Evolutionary conservation across 1,140 invertebrate genomes (phyloP).

Genomic region (Zaprionus tsacasi): DNA sequence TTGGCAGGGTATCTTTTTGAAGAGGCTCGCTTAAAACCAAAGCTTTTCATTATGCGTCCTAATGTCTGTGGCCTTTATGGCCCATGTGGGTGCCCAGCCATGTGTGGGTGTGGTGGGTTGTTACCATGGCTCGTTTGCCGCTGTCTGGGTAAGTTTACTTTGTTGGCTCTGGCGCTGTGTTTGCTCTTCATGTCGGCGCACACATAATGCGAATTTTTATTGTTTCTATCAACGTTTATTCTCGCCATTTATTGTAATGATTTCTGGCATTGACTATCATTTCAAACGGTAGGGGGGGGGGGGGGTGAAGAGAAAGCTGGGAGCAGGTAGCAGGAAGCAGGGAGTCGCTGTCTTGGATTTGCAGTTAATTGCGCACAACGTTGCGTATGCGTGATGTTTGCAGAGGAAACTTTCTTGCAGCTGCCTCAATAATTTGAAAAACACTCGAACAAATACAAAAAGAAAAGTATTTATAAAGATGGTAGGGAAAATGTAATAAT

Average conservation of each 20-base stretch:
- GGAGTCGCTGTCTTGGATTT: conserved; percentile 27
- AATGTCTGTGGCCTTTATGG: conserved; percentile 74
- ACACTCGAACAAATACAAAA: conserved; percentile 45
- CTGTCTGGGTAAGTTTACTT: conserved; percentile 22
- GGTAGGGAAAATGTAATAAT: too few relatives aligned
- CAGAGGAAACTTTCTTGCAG: conserved; percentile 47
- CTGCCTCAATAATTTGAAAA: background rate
- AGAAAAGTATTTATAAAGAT: background rate
- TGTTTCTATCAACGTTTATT: conserved; percentile 64
- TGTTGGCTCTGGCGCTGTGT: conserved; percentile 19
- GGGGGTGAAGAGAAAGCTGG: background rate
- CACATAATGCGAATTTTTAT: conserved; percentile 67
- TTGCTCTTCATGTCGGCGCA: conserved; percentile 51
- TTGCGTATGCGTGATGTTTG: conserved; percentile 55
- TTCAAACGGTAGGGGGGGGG: conserved; percentile 21
- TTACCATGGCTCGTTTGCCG: background rate
- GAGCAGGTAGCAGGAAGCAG: background rate
- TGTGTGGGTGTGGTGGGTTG: conserved; percentile 10
- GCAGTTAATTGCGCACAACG: conserved; percentile 62
- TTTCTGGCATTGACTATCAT: conserved; percentile 68
- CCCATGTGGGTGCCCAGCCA: conserved; percentile 52
- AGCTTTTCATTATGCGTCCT: conserved; percentile 73
- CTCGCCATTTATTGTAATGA: conserved; percentile 72
- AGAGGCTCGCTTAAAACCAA: conserved; percentile 56
- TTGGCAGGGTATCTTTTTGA: conserved; percentile 4